Evolutionary conservation across 92 coral and sea anemone species (phyloP), one percentile per base, ranked within the genome.

Genomic region (Hydrozoanthus gracilis): DNA sequence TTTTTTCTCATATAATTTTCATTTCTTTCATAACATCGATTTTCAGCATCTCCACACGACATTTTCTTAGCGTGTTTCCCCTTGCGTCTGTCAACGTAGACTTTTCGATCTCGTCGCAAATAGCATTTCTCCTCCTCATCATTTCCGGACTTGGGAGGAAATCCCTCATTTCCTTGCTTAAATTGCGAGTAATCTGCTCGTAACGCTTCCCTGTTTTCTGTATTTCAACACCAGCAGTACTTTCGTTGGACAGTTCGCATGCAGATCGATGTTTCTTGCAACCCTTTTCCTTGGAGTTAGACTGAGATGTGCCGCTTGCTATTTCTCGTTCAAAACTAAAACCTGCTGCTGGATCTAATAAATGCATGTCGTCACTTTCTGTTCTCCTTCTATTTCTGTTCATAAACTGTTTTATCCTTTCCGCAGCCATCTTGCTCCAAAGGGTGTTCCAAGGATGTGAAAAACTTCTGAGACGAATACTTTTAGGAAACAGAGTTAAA

Each of bases 121-220:
- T 79, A 3, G 84, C 84, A 8, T 79, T 79, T 61, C 84, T 45
- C 18, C 84, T 45, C 18, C 73, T 46, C 84, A 79, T 62, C 56
- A 79, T 64, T 62, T 79, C 73, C 64, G 84, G 84, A 49, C 84
- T 79, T 45, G 84, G 84, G 48, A 79, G 58, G n/a, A 79, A 79
- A 79, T 47, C 47, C 39, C 71, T 64, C 73, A 79, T 16, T 47
- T 79, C 73, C 84, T 79, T 79, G 70, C 84, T 79, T 68, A 79
- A 49, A 4, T 13, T 79, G n/a, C 84, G 11, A 60, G 84, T 79
- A 51, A 79, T 47, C 20, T 79, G 72, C 50, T 79, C 44, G 18
- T 77, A 77, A 45, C 82, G 82, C 13, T 77, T 14, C 5, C n/a
- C 13, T 55, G 50, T 7, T 18, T 11, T 56, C 65, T 77, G 51